Conservation (phyloP, 2,113 vertebrate species). For the Eptesicus fuscus region DNA sequence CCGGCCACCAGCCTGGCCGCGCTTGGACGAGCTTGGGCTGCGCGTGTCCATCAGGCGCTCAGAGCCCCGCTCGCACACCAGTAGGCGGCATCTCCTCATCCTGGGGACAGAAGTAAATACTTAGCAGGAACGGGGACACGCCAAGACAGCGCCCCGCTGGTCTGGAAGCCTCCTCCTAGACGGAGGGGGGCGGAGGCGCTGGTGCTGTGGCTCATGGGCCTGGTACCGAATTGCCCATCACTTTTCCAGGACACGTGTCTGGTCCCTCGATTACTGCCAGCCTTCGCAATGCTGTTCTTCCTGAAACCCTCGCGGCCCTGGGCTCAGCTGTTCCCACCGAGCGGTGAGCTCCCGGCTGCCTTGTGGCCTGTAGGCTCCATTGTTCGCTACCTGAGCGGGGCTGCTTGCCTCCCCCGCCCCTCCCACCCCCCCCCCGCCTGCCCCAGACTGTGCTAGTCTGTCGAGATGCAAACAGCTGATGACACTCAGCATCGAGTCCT, state of each 20-base stretch:
- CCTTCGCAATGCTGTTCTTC: neutral
- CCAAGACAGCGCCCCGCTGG: neutral
- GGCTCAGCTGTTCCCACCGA: neutral
- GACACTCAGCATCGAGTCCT: neutral
- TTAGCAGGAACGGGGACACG: neutral
- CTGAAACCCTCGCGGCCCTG: neutral
- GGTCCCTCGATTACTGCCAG: neutral
- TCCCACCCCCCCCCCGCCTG: neutral
- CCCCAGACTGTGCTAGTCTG: constrained; percentile 41
- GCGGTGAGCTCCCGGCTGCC: neutral
- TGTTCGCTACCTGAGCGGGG: constrained; percentile 43
- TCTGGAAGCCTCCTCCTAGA: neutral
- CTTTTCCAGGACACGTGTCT: neutral
- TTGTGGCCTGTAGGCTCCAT: constrained; percentile 39
- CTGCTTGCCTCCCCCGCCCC: neutral
- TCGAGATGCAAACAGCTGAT: constrained; percentile 54
- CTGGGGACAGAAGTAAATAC: constrained; percentile 28
- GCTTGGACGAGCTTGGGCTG: neutral
- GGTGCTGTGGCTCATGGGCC: neutral
- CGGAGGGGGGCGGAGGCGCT: neutral
- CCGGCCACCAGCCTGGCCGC: neutral
- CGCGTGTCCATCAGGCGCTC: neutral
- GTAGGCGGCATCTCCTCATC: neutral
- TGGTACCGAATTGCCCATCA: neutral
- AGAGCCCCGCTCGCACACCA: neutral